A percentile compares a stretch with the other conserved stretches of the same genome.
phyloP scores from a whole-genome alignment of 2,797 vertebrate species.

The Mormyrus hasselquistii region DNA sequence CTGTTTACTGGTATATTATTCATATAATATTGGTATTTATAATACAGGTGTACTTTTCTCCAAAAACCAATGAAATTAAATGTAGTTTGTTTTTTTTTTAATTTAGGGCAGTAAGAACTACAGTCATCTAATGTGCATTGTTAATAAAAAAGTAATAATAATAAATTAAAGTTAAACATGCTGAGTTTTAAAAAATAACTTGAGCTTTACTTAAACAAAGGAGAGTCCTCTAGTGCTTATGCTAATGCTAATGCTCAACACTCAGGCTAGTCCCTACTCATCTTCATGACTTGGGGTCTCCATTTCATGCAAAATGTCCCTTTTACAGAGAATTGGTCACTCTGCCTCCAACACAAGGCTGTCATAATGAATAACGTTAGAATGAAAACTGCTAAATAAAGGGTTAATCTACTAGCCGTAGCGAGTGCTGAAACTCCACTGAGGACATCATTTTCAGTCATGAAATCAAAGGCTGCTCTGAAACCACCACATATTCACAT shows the following conservation, averaged over 20 bases:
- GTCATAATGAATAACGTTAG: neutral
- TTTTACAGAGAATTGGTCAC: neutral
- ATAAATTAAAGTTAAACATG: neutral
- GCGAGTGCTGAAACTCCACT: neutral
- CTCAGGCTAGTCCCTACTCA: neutral
- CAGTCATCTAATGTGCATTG: neutral
- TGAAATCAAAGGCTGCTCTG: neutral
- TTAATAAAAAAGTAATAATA: neutral
- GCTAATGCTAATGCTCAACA: too few relatives aligned
- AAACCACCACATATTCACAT: neutral
- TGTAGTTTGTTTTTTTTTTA: neutral
- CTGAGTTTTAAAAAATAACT: neutral
- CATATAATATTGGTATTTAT: neutral
- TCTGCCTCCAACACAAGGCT: neutral
- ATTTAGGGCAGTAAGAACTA: neutral
- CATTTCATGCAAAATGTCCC: neutral
- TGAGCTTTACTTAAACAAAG: neutral
- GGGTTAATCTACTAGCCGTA: neutral
- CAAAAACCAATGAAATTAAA: neutral
- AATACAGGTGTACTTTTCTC: neutral
- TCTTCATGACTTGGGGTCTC: neutral
- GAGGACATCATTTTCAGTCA: neutral
- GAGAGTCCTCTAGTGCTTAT: neutral
- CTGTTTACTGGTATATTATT: neutral
- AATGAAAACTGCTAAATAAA: neutral